Conservation (phyloP, 2,888 invertebrate genomes). For the Arrhopalites spinosus region DNA sequence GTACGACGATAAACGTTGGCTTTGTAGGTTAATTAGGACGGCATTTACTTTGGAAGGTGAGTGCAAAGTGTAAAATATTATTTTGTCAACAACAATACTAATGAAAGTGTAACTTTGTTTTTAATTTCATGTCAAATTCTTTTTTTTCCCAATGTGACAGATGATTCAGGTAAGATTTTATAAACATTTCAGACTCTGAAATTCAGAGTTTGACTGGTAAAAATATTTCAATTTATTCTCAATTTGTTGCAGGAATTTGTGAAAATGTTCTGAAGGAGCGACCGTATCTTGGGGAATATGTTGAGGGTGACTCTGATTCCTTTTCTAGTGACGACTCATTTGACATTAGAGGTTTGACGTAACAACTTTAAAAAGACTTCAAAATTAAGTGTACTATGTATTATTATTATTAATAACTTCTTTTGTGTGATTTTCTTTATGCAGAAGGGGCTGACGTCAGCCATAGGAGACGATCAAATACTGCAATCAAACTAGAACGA, state of each 20-base stretch:
- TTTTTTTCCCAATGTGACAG: too few relatives aligned
- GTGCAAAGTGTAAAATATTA: conserved; percentile 67
- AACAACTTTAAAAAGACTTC: too few relatives aligned
- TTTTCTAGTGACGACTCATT: conserved; percentile 54
- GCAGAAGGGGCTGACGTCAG: conserved; percentile 62
- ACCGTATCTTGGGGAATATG: conserved; percentile 48
- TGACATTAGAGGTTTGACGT: conserved; percentile 55
- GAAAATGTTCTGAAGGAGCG: conserved; percentile 54
- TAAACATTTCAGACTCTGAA: neutral
- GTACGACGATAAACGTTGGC: conserved; percentile 91
- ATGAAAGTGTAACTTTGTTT: neutral
- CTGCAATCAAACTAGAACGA: conserved; percentile 85
- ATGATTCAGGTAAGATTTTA: neutral
- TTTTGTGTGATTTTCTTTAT: neutral
- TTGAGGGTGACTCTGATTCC: conserved; percentile 51
- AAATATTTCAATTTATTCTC: neutral
- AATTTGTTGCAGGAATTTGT: conserved; percentile 48
- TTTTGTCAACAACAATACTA: neutral
- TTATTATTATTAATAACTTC: conserved; percentile 1
- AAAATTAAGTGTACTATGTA: neutral
- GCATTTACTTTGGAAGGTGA: conserved; percentile 95
- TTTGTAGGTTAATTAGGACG: conserved; percentile 88
- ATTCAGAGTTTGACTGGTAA: neutral
- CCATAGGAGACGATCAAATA: conserved; percentile 78
- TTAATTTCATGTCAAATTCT: neutral